A percentile compares a stretch with the other conserved stretches of the same genome.
Conservation (phyloP, 2,797 vertebrate genomes). For the Kryptopterus vitreolus region DNA sequence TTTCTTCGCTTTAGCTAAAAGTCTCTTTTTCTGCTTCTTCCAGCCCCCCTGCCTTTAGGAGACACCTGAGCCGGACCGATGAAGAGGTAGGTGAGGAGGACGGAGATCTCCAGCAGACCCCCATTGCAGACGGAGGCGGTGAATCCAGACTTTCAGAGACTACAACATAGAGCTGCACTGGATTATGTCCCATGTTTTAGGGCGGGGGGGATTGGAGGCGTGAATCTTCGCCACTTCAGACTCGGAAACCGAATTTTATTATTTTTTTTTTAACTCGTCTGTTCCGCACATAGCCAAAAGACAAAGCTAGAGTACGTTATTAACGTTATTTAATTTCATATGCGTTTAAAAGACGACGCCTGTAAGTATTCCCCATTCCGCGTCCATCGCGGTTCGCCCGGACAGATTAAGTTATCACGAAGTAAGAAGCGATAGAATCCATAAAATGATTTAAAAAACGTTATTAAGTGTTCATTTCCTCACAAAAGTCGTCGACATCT, state of each 20-base stretch:
- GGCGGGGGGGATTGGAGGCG: too few relatives aligned
- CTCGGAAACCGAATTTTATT: background rate
- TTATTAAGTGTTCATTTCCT: background rate
- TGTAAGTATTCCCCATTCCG: background rate
- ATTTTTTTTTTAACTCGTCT: background rate
- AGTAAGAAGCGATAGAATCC: background rate
- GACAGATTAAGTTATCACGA: background rate
- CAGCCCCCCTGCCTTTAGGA: slow-evolving; percentile 80
- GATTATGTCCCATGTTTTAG: background rate
- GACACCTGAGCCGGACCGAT: slow-evolving; percentile 75
- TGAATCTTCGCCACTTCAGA: background rate
- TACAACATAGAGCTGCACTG: slow-evolving; percentile 69
- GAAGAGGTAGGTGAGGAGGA: slow-evolving; percentile 76
- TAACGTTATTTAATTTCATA: slow-evolving; percentile 28
- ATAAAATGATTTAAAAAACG: background rate
- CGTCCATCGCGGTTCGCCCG: background rate
- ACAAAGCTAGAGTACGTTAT: background rate
- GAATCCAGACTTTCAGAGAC: slow-evolving; percentile 76
- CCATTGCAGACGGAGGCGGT: slow-evolving; percentile 75
- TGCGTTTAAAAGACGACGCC: background rate
- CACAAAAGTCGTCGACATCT: background rate
- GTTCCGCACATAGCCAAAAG: background rate
- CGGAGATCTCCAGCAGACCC: slow-evolving; percentile 49
- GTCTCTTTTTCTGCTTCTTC: slow-evolving; percentile 17
- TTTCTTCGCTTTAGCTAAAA: slow-evolving; percentile 9